Evolutionary conservation across 2,797 vertebrate genomes (phyloP).

Genomic region (Gobio occitaniae): DNA sequence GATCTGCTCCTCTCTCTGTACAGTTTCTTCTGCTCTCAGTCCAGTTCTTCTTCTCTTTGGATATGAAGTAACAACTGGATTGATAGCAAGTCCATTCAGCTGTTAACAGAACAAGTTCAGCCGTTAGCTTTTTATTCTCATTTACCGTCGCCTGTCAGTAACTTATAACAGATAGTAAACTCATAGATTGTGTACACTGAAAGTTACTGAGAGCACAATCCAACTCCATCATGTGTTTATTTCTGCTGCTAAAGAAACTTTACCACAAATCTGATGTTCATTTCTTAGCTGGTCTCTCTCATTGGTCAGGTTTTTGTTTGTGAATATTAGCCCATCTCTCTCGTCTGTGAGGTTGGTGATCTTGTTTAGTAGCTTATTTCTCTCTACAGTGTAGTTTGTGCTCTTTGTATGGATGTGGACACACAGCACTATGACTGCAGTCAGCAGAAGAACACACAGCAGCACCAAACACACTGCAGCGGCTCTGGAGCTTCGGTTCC

Average conservation of each 20-base stretch:
- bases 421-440: too few relatives aligned
- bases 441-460: too few relatives aligned
- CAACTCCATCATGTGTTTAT: background rate
- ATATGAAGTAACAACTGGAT: slow-evolving; percentile 12
- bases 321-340: background rate
- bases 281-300: too few relatives aligned
- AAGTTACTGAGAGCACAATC: background rate
- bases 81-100: background rate
- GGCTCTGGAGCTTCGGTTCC: too few relatives aligned
- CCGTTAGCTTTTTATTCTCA: background rate
- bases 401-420: too few relatives aligned
- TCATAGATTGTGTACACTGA: background rate
- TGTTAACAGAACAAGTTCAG: background rate
- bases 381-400: too few relatives aligned
- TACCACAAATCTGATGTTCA: too few relatives aligned
- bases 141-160: background rate
- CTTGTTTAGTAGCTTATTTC: background rate
- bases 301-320: too few relatives aligned
- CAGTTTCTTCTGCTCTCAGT: background rate
- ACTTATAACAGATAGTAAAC: background rate
- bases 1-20: background rate
- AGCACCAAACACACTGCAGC: too few relatives aligned
- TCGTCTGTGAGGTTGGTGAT: background rate
- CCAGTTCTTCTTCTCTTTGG: background rate
- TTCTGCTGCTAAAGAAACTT: too few relatives aligned